phyloP scores from a whole-genome alignment of 2,113 vertebrate genomes.

The Chiloscyllium plagiosum region DNA sequence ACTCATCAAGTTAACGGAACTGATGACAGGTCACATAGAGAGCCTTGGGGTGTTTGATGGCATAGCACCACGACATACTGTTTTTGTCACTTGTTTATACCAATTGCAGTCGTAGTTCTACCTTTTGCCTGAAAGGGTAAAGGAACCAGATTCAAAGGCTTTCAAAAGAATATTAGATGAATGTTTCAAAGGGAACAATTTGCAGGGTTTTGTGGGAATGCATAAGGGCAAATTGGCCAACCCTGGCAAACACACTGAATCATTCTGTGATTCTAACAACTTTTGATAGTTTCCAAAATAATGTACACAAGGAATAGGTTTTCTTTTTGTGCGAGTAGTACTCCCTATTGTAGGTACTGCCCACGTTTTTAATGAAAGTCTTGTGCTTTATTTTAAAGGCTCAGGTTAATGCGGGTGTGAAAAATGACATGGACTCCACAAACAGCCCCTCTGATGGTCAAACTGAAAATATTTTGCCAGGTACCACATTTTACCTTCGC shows the following conservation, averaged over 20 bases:
- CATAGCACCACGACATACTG: not conserved
- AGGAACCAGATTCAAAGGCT: not conserved
- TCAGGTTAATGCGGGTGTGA: not conserved
- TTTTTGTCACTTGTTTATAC: not conserved
- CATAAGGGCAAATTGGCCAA: not conserved
- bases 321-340: too few relatives aligned
- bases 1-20: not conserved
- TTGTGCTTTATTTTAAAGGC: slow-evolving; percentile 22
- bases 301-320: not conserved
- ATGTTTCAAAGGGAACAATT: not conserved
- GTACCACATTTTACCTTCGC: not conserved
- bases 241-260: not conserved
- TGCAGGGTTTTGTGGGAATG: not conserved
- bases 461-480: not conserved
- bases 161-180: not conserved
- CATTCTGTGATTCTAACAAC: not conserved
- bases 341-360: not conserved
- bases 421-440: not conserved
- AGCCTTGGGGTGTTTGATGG: not conserved
- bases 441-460: not conserved
- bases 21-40: not conserved
- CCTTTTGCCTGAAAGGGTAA: not conserved
- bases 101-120: not conserved
- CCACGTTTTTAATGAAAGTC: not conserved
- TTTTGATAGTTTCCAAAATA: not conserved